Evolutionary conservation across 2,113 vertebrate genomes (phyloP).

Genomic region (Chitala chitala): DNA sequence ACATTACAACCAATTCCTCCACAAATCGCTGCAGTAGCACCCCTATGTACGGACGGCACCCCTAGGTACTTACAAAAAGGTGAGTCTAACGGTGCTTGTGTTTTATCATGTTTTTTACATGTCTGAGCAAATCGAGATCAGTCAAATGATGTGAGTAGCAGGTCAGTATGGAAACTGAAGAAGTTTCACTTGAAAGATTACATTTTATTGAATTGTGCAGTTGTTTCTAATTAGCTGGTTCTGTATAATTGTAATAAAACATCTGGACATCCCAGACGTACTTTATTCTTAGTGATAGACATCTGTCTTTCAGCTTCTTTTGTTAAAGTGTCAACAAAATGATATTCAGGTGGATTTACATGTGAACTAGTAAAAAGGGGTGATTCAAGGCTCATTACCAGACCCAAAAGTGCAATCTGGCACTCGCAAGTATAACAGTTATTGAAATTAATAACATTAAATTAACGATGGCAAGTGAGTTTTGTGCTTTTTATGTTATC

Average conservation of each 20-base stretch:
- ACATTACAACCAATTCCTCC: too few relatives aligned
- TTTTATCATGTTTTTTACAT: too few relatives aligned
- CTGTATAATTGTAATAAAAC: not conserved
- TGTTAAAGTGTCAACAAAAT: not conserved
- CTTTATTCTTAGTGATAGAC: not conserved
- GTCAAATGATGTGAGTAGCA: too few relatives aligned
- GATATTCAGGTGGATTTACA: slow-evolving; percentile 12
- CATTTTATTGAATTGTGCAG: not conserved
- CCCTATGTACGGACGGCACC: too few relatives aligned
- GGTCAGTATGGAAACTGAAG: too few relatives aligned
- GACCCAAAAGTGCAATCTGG: not conserved
- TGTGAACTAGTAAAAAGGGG: not conserved
- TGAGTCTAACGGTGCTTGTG: too few relatives aligned
- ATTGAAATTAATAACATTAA: not conserved
- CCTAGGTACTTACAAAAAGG: too few relatives aligned
- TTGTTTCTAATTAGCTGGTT: not conserved
- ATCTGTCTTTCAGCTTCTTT: slow-evolving; percentile 1
- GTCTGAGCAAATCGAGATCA: too few relatives aligned
- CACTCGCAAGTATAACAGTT: not conserved
- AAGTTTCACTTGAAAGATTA: too few relatives aligned
- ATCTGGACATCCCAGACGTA: not conserved
- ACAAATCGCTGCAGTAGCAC: too few relatives aligned
- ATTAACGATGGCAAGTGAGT: not conserved
- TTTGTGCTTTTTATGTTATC: not conserved
- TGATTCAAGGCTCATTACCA: slow-evolving; percentile 9